Percentiles rank a stretch among this genome's conserved stretches.
Evolutionary conservation across 2,888 invertebrate genomes (phyloP).

Genomic region (Fragum fragum): DNA sequence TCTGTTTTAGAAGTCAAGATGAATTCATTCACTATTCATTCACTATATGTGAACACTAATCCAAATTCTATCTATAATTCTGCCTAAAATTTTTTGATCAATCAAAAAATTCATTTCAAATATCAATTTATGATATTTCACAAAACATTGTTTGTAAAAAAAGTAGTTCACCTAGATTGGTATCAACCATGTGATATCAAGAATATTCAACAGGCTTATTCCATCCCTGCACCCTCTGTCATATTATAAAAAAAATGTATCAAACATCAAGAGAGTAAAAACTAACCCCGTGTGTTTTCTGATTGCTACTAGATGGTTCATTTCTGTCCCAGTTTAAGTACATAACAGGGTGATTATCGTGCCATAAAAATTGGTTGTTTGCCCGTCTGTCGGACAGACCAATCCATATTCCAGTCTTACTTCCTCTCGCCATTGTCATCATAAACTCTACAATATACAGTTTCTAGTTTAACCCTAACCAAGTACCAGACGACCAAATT

Average conservation of each 20-base stretch:
- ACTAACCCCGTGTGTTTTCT: slow-evolving; percentile 10
- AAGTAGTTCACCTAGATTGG: background rate
- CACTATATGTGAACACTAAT: no score
- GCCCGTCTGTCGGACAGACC: slow-evolving; percentile 71
- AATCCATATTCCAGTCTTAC: slow-evolving; percentile 73
- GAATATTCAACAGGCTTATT: no score
- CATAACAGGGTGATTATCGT: slow-evolving; percentile 73
- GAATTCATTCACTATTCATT: no score
- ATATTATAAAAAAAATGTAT: no score
- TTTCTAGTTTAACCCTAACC: no score
- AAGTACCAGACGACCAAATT: no score
- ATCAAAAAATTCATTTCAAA: background rate
- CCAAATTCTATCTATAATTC: no score
- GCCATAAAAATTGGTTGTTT: slow-evolving; percentile 74
- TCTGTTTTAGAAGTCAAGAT: no score
- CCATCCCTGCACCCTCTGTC: no score
- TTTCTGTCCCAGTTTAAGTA: slow-evolving; percentile 78
- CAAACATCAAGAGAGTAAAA: background rate
- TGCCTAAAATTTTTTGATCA: no score
- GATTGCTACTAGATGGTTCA: slow-evolving; percentile 64
- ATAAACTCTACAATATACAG: slow-evolving; percentile 57
- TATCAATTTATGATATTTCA: background rate
- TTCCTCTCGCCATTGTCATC: slow-evolving; percentile 61
- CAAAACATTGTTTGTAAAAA: background rate
- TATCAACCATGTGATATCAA: no score